These are phyloP conservation scores for Cariama cristata DNA, from an alignment of 2,113 vertebrate genomes.

Conservation along the genomic window DNA sequence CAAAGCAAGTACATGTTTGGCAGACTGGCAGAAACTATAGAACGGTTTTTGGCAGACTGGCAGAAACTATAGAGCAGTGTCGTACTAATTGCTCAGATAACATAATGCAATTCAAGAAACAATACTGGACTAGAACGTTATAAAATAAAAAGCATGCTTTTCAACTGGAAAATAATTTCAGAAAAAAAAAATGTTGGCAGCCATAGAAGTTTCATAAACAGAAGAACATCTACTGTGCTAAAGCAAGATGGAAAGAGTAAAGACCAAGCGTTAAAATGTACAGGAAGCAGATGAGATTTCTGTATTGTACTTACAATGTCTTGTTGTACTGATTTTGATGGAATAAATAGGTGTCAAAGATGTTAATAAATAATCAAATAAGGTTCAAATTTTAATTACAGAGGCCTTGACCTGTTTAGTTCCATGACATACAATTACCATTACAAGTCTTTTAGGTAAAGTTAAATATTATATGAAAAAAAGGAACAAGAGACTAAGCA, in stretches of 20 bases:
- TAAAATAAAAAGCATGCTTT: not conserved
- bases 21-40: not conserved
- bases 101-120: not conserved
- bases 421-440: not conserved
- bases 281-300: not conserved
- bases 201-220: not conserved
- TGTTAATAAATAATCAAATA: not conserved
- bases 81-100: not conserved
- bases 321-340: not conserved
- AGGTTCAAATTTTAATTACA: not conserved
- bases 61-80: not conserved
- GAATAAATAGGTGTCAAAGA: not conserved
- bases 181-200: not conserved
- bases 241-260: not conserved
- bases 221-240: not conserved
- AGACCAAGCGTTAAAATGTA: not conserved
- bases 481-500: not conserved
- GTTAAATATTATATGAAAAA: not conserved
- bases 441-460: not conserved
- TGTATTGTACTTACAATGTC: not conserved
- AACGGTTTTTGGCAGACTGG: not conserved
- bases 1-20: not conserved
- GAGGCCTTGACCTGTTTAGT: not conserved
- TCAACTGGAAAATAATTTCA: not conserved
- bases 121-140: not conserved